Evolutionary conservation across 2,797 vertebrate species (phyloP), one percentile per base, ranked within the genome.

Genomic region (Rhabdophis nuchalis): DNA sequence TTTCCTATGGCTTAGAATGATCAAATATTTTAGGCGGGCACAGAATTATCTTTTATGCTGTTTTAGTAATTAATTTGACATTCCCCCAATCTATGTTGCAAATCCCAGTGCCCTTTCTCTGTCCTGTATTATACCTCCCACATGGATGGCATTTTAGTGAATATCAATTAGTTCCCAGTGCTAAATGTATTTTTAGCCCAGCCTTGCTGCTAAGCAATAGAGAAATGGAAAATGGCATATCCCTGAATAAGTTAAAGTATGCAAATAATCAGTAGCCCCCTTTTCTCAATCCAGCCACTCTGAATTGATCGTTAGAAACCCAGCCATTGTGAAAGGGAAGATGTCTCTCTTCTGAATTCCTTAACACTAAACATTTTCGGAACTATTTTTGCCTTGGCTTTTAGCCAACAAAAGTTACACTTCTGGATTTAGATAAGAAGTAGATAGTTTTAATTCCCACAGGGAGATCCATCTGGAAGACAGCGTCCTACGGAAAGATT

Each of bases 101-200:
- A 86, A 27, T 64, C 32, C 36, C 77, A 10, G 16, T 52, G 50
- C 20, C n/a, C 14, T 29, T 92, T 64, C 36, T 64, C 54, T 68
- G 36, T 16, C 54, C 72, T 53, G 12, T 11, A 41, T 25, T 41
- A 60, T 57, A 72, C 29, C 58, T 72, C 36, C 85, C 61, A 87
- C 25, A 13, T 9, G 46, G 85, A 52, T 72, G 61, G 18, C 56
- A 85, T 61, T 82, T 85, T 88, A 88, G 60, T 46, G 56, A 93
- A 85, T 82, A 72, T 82, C 50, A 88, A 90, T 32, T 82, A 29
- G 2, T 85, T 60, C 54, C 56, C 77, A 57, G 64, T 54, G 18
- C 36, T 88, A 88, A 88, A 60, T 53, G 46, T 90, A 93, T 93
- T 90, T 93, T 85, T 93, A 93, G 85, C 68, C 54, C 85, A 85